These are phyloP conservation scores for Morus bassanus DNA, from an alignment of 2,797 vertebrate species.

Conservation along the genomic window DNA sequence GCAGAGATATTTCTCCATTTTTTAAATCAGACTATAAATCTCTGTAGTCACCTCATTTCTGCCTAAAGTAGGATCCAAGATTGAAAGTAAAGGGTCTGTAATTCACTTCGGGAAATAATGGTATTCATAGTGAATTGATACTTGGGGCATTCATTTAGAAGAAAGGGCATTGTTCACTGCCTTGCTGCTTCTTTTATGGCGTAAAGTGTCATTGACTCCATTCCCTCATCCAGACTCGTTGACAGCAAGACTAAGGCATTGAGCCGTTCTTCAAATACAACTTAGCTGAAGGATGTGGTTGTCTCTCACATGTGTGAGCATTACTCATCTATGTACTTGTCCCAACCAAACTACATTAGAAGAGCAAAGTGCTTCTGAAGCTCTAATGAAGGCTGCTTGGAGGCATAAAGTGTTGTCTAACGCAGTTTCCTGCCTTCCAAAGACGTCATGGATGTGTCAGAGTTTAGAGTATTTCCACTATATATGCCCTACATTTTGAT, in stretches of 20 bases:
- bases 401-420: neutral
- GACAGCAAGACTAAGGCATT: neutral
- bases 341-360: neutral
- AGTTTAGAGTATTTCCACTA: neutral
- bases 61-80: neutral
- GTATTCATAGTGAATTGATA: neutral
- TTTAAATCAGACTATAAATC: neutral
- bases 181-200: neutral
- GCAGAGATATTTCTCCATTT: neutral
- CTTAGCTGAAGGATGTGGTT: neutral
- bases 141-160: constrained; percentile 5
- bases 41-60: neutral
- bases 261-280: neutral
- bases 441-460: neutral
- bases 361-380: neutral
- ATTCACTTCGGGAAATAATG: neutral
- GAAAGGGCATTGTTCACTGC: neutral
- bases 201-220: neutral
- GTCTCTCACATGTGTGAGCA: rapidly evolving
- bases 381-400: neutral
- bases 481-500: neutral
- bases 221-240: neutral
- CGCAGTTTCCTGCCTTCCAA: neutral
- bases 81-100: neutral
- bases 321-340: neutral